phyloP scores from a whole-genome alignment of 1,140 invertebrate genomes.

The Parasteatoda tepidariorum region DNA sequence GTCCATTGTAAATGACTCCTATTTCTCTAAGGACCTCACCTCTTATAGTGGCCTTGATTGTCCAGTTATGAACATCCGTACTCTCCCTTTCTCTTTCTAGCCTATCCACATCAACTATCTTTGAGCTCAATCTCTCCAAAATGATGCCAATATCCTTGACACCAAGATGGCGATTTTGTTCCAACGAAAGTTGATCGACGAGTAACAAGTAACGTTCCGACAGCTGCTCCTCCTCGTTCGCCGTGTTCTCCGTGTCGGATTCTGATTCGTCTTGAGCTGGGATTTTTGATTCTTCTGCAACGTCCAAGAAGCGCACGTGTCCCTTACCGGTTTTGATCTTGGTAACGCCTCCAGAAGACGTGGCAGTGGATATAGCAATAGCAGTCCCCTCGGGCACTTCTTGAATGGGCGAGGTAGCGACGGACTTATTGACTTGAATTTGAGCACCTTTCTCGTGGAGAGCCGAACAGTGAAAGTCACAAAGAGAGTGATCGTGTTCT shows the following conservation, averaged over 20 bases:
- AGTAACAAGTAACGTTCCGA: slow-evolving; percentile 90
- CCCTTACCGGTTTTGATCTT: slow-evolving; percentile 58
- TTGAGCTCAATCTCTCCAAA: slow-evolving; percentile 88
- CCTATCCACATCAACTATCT: slow-evolving; percentile 92
- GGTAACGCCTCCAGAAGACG: slow-evolving; percentile 35
- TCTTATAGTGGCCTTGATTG: slow-evolving; percentile 90
- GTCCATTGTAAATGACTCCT: slow-evolving; percentile 94
- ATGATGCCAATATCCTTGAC: slow-evolving; percentile 96
- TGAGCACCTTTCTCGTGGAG: slow-evolving; percentile 90
- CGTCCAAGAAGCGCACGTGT: slow-evolving; percentile 63
- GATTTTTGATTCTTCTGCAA: slow-evolving; percentile 50
- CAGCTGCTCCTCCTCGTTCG: slow-evolving; percentile 68
- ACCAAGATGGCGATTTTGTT: slow-evolving; percentile 84
- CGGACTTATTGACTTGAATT: slow-evolving; percentile 89
- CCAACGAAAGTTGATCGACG: slow-evolving; percentile 90
- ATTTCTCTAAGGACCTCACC: slow-evolving; percentile 89
- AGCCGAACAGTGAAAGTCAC: slow-evolving; percentile 95
- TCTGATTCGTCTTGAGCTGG: slow-evolving; percentile 80
- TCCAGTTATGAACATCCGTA: slow-evolving; percentile 94
- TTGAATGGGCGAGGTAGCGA: slow-evolving; percentile 90
- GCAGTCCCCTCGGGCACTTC: slow-evolving; percentile 70
- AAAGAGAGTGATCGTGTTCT: slow-evolving; percentile 73
- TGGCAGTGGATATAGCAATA: slow-evolving; percentile 37
- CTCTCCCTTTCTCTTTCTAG: slow-evolving; percentile 89
- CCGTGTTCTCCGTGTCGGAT: slow-evolving; percentile 91